Conservation (phyloP, 2,888 invertebrate species). For the Drosophila ezoana region DNA sequence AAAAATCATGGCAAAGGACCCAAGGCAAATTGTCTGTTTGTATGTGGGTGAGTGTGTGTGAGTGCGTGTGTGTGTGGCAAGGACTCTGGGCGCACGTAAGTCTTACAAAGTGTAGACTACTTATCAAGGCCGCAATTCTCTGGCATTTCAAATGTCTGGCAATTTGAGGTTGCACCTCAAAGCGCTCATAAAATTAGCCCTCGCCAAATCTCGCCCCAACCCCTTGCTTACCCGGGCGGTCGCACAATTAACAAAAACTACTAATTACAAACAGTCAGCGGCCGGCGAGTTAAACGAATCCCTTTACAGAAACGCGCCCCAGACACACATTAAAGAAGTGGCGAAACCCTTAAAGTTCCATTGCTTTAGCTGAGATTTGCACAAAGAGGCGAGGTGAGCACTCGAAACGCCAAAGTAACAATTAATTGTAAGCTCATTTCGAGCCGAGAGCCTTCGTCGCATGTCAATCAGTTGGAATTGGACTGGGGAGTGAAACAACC, state of each 20-base stretch:
- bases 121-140: conserved; percentile 26
- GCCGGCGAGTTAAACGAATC: conserved; percentile 5
- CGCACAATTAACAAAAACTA: conserved; percentile 68
- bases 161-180: conserved; percentile 47
- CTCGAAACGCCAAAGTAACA: conserved; percentile 56
- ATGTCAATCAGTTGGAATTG: conserved; percentile 64
- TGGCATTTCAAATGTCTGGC: conserved; percentile 39
- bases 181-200: conserved; percentile 63
- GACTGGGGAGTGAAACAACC: conserved; percentile 26
- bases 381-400: background rate
- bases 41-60: background rate
- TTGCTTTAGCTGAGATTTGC: conserved; percentile 45
- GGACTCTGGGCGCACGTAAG: conserved; percentile 22
- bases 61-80: background rate
- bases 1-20: conserved; percentile 48
- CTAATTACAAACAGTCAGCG: conserved; percentile 57
- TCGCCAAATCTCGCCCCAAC: background rate
- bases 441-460: conserved; percentile 55
- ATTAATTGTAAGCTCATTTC: conserved; percentile 78
- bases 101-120: conserved; percentile 46
- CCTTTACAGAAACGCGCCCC: conserved; percentile 30
- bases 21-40: conserved; percentile 32
- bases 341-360: conserved; percentile 54
- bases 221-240: background rate
- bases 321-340: conserved; percentile 40